These are phyloP conservation scores for Diplodus sargus DNA, from an alignment of 2,797 vertebrate species.

Conservation along the genomic window DNA sequence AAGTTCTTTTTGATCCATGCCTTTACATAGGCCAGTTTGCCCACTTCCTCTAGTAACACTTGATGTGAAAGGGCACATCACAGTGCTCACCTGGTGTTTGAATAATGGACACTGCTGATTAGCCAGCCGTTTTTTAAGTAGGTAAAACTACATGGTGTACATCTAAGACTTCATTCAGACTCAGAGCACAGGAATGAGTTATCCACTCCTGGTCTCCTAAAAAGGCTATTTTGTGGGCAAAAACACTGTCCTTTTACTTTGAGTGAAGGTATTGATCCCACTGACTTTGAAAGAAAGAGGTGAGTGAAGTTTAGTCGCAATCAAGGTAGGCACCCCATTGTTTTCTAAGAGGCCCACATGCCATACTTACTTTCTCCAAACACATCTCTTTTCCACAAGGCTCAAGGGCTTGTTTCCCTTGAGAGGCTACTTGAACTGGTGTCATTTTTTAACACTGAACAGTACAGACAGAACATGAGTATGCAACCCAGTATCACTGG, in stretches of 20 bases:
- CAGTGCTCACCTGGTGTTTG: not conserved
- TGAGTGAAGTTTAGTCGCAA: constrained; percentile 16
- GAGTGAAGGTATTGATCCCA: constrained; percentile 32
- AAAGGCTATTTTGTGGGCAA: constrained; percentile 7
- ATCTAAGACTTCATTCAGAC: not conserved
- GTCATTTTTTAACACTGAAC: constrained; percentile 3
- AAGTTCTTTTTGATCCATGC: constrained; percentile 13
- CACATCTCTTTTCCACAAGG: not conserved
- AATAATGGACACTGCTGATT: not conserved
- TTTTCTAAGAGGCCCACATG: constrained; percentile 15
- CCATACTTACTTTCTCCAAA: not conserved
- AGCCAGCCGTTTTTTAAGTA: not conserved
- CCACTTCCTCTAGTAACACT: too few relatives aligned
- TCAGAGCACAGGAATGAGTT: not conserved
- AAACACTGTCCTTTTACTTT: constrained; percentile 2
- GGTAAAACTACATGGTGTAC: not conserved
- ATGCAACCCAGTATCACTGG: too few relatives aligned
- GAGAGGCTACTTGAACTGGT: not conserved
- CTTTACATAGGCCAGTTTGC: not conserved
- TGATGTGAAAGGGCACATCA: constrained; percentile 19
- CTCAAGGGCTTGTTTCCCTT: not conserved
- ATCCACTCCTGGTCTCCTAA: not conserved
- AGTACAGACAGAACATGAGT: not conserved
- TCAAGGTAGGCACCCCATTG: constrained; percentile 13
- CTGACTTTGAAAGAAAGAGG: constrained; percentile 8